Percentiles rank a stretch among this genome's conserved stretches.
phyloP scores from a whole-genome alignment of 2,888 invertebrate species.

The Chirona hameri region DNA sequence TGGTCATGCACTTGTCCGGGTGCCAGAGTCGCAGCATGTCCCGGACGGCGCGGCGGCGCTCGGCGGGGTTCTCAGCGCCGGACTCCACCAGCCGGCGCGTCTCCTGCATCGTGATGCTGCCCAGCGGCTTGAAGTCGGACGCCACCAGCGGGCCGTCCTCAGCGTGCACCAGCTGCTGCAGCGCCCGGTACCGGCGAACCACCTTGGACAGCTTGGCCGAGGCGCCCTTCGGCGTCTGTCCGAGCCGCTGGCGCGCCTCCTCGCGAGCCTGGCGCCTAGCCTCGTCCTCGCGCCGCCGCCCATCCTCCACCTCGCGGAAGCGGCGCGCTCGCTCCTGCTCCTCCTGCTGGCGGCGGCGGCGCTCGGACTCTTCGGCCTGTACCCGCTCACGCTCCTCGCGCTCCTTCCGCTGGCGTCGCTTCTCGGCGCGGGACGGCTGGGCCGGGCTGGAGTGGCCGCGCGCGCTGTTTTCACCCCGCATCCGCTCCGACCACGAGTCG shows the following conservation, averaged over 20 bases:
- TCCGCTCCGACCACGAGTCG: not conserved
- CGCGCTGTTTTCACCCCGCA: not conserved
- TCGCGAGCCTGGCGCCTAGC: not conserved
- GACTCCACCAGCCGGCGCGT: not conserved
- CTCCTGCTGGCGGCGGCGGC: not conserved
- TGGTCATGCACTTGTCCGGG: constrained; percentile 24
- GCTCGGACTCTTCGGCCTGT: not conserved
- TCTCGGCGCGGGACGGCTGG: not conserved
- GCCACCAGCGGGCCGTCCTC: constrained; percentile 1
- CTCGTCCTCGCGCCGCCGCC: not conserved
- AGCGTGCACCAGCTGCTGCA: constrained; percentile 3
- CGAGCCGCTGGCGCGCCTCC: not conserved
- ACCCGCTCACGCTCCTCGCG: not conserved
- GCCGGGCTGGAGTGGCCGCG: not conserved
- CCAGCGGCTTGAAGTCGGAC: not conserved
- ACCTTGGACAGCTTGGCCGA: not conserved
- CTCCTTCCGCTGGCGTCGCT: not conserved
- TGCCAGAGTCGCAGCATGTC: constrained; percentile 24
- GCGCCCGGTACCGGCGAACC: constrained; percentile 11
- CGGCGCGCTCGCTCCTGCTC: constrained; percentile 12
- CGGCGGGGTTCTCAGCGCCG: not conserved
- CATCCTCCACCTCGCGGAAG: not conserved
- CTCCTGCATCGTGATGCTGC: not conserved
- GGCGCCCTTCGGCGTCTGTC: not conserved
- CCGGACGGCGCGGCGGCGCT: not conserved